phyloP scores from a whole-genome alignment of 2,113 vertebrate species.

The Microcebus murinus region DNA sequence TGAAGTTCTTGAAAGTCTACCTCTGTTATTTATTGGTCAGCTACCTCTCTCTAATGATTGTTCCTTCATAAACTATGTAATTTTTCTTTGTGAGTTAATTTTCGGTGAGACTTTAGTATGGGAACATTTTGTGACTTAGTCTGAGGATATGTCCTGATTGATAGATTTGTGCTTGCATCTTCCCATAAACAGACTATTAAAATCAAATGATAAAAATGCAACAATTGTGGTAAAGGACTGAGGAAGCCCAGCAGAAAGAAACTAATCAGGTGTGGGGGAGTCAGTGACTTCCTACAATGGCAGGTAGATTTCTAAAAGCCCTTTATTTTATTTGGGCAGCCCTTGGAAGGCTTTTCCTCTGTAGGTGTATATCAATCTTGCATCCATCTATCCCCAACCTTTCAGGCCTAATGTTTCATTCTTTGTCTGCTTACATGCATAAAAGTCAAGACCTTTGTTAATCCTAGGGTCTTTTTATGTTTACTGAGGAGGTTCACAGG shows the following conservation, averaged over 20 bases:
- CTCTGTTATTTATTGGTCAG: background rate
- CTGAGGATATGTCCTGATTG: background rate
- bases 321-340: background rate
- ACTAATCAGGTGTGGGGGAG: background rate
- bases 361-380: background rate
- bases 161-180: background rate
- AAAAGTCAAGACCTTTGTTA: background rate
- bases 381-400: background rate
- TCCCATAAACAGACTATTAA: background rate
- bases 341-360: background rate
- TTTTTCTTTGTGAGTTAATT: slow-evolving; percentile 20
- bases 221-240: background rate
- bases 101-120: background rate
- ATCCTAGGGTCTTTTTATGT: background rate
- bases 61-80: background rate
- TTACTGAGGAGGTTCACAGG: background rate
- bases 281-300: background rate
- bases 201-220: background rate
- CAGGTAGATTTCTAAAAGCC: background rate
- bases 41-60: background rate
- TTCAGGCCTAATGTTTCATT: background rate
- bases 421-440: background rate
- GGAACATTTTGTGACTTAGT: background rate
- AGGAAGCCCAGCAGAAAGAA: background rate
- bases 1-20: background rate